A percentile compares a stretch with the other conserved stretches of the same genome.
These are phyloP conservation scores for Drosophila nigricruria DNA, from an alignment of 2,888 invertebrate genomes.

Conservation along the genomic window DNA sequence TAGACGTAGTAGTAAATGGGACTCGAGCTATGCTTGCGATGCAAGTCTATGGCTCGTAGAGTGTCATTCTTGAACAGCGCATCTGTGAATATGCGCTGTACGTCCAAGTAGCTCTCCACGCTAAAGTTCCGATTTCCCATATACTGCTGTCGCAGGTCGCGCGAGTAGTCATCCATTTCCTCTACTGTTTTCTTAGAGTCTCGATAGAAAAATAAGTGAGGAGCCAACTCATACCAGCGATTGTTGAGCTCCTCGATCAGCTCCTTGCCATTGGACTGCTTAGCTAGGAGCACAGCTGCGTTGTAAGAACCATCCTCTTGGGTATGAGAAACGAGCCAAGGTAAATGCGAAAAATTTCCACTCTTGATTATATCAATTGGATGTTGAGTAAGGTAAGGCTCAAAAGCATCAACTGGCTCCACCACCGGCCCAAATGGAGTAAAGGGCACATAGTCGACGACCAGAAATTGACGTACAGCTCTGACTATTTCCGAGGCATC, in stretches of 20 bases:
- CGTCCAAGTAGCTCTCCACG: slow-evolving; percentile 85
- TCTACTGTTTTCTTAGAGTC: slow-evolving; percentile 8
- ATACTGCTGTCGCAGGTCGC: slow-evolving; percentile 31
- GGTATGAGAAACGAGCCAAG: slow-evolving; percentile 89
- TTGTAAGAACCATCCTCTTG: slow-evolving; percentile 37
- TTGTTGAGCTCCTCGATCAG: slow-evolving; percentile 34
- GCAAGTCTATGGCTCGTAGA: slow-evolving; percentile 87
- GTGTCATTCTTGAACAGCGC: slow-evolving; percentile 88
- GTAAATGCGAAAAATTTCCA: slow-evolving; percentile 88
- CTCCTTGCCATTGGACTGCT: slow-evolving; percentile 33
- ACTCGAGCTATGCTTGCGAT: slow-evolving; percentile 22
- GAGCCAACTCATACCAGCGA: slow-evolving; percentile 46
- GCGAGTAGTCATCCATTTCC: slow-evolving; percentile 35
- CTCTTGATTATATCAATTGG: slow-evolving; percentile 88
- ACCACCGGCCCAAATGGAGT: slow-evolving; percentile 91
- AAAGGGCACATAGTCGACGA: slow-evolving; percentile 89
- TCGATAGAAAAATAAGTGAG: slow-evolving; percentile 36
- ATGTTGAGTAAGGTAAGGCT: slow-evolving; percentile 89
- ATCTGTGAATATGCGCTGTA: slow-evolving; percentile 88
- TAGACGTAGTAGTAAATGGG: slow-evolving; percentile 86
- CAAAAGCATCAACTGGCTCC: slow-evolving; percentile 86
- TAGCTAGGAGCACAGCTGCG: slow-evolving; percentile 22
- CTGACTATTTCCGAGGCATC: slow-evolving; percentile 29
- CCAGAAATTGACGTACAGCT: slow-evolving; percentile 67
- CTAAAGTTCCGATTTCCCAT: slow-evolving; percentile 68